Percentiles rank a stretch among this genome's conserved stretches.
phyloP scores from a whole-genome alignment of 2,888 invertebrate species.

The Nephrotoma appendiculata region DNA sequence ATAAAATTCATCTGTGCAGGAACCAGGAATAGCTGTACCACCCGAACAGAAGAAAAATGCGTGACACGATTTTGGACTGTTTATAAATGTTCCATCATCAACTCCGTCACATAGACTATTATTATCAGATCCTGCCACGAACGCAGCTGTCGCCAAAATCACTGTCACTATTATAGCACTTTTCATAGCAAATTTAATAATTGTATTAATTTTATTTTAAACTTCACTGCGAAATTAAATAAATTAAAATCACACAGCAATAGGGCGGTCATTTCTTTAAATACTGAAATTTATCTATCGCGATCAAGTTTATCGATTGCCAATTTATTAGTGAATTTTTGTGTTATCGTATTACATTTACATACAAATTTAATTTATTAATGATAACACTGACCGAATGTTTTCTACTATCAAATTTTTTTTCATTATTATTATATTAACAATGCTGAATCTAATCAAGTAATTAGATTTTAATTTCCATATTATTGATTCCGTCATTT shows the following conservation, averaged over 20 bases:
- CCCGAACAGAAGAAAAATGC: not conserved
- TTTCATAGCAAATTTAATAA: not conserved
- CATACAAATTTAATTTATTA: too few relatives aligned
- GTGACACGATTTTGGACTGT: not conserved
- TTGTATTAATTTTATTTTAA: not conserved
- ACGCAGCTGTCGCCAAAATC: not conserved
- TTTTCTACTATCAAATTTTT: too few relatives aligned
- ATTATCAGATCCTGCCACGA: not conserved
- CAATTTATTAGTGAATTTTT: not conserved
- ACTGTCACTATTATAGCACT: not conserved
- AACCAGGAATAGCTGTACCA: not conserved
- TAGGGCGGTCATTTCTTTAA: not conserved
- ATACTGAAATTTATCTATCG: not conserved
- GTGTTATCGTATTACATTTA: not conserved
- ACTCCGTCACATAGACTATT: not conserved
- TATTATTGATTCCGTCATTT: too few relatives aligned
- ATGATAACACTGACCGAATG: too few relatives aligned
- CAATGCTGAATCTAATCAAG: too few relatives aligned
- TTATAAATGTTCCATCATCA: not conserved
- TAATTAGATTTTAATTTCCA: too few relatives aligned
- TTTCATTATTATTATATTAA: too few relatives aligned
- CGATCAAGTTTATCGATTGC: not conserved
- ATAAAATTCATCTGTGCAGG: not conserved
- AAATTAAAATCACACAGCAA: not conserved
- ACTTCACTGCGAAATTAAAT: not conserved